Evolutionary conservation across 2,797 vertebrate species (phyloP).

Genomic region (Percopsis omiscomaycus): DNA sequence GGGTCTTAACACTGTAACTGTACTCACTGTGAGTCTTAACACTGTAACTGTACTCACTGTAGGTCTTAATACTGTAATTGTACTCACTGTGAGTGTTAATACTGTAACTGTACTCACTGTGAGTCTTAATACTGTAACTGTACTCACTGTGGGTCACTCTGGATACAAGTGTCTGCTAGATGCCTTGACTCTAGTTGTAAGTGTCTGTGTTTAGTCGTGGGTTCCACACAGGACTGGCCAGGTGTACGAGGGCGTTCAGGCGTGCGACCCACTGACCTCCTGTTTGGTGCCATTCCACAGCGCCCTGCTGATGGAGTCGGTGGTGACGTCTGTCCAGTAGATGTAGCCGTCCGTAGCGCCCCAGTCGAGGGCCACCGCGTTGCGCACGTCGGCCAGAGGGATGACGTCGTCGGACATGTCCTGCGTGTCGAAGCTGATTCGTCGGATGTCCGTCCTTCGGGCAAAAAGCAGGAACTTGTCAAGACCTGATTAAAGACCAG

Average conservation of each 20-base stretch:
- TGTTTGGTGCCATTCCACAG: slow-evolving; percentile 94
- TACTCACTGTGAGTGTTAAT: no score
- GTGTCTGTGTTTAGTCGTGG: no score
- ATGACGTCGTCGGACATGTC: slow-evolving; percentile 97
- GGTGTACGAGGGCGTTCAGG: no score
- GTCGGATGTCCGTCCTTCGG: slow-evolving; percentile 99
- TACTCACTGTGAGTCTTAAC: no score
- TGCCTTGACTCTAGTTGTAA: no score
- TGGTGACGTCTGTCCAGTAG: slow-evolving; percentile 99
- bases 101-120: no score
- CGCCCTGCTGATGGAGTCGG: slow-evolving; percentile 96
- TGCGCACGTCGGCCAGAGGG: slow-evolving; percentile 94
- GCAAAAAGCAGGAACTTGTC: slow-evolving; percentile 99
- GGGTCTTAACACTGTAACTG: no score
- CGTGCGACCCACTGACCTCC: slow-evolving; percentile 80
- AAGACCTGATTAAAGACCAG: slow-evolving; percentile 99
- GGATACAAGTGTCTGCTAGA: no score
- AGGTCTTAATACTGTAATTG: no score
- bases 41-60: no score
- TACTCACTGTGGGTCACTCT: no score
- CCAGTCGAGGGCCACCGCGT: slow-evolving; percentile 98
- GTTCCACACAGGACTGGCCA: neutral
- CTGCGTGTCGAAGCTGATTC: slow-evolving; percentile 98
- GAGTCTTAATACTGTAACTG: no score
- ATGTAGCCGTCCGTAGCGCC: slow-evolving; percentile 89